Percentiles rank a stretch among this genome's conserved stretches.
Evolutionary conservation across 2,113 vertebrate genomes (phyloP).

Genomic region (Atlantisia rogersi): DNA sequence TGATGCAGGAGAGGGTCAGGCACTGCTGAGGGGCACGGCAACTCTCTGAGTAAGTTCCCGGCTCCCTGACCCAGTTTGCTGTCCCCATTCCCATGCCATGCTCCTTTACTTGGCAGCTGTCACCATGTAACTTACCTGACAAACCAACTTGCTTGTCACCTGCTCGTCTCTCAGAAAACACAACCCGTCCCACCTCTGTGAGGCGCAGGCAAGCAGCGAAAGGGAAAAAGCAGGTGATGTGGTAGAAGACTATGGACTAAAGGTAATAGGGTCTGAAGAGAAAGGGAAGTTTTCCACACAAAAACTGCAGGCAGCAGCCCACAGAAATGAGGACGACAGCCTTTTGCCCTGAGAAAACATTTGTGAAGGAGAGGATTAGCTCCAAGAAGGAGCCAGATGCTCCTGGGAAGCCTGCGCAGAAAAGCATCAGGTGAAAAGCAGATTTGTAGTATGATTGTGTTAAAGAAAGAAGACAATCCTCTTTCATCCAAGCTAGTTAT

Average conservation of each 20-base stretch:
- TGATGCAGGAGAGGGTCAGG: background rate
- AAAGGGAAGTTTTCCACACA: background rate
- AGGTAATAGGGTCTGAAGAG: background rate
- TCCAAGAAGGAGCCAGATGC: background rate
- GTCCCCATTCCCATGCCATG: background rate
- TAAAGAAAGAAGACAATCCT: conserved; percentile 9
- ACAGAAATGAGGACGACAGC: background rate
- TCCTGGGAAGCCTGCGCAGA: background rate
- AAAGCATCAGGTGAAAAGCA: conserved; percentile 17
- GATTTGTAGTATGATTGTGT: background rate
- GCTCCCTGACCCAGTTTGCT: background rate
- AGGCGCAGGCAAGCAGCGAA: background rate
- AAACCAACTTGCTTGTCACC: background rate
- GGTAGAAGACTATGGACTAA: background rate
- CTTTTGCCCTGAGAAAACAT: background rate
- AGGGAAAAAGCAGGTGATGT: background rate
- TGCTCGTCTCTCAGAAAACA: background rate
- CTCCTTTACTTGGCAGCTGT: background rate
- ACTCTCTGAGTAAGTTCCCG: background rate
- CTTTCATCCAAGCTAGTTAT: background rate
- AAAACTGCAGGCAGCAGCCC: background rate
- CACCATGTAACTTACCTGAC: background rate
- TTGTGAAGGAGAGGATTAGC: background rate
- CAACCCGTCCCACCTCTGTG: background rate
- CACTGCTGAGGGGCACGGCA: background rate